Percentiles rank a stretch among this genome's conserved stretches.
Conservation (phyloP, 1,140 invertebrate genomes). For the Tenebrio molitor region DNA sequence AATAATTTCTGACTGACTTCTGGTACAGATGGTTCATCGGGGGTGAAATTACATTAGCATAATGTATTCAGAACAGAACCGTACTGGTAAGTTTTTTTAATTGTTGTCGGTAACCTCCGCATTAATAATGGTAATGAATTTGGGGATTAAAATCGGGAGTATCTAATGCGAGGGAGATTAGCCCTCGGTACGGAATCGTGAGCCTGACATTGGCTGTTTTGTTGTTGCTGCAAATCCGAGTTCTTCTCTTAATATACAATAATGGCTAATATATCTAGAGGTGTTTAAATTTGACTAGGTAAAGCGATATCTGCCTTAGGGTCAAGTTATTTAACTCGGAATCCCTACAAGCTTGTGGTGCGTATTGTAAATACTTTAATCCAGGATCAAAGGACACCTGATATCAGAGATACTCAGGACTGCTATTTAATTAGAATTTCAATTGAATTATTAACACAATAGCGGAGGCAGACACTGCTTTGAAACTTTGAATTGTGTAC, state of each 20-base stretch:
- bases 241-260: constrained; percentile 36
- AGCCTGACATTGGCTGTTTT: constrained; percentile 15
- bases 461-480: constrained; percentile 12
- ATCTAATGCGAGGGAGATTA: constrained; percentile 2
- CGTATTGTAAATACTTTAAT: constrained; percentile 55
- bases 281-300: constrained; percentile 42
- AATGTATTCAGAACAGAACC: constrained; percentile 7
- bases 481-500: constrained; percentile 28
- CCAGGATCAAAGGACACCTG: constrained; percentile 54
- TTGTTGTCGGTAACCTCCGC: not conserved
- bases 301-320: constrained; percentile 47
- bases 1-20: constrained; percentile 19
- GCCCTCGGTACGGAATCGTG: not conserved
- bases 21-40: constrained; percentile 11
- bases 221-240: constrained; percentile 11
- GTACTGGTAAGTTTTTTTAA: constrained; percentile 7
- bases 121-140: constrained; percentile 14
- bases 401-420: constrained; percentile 49
- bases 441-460: constrained; percentile 45
- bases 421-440: constrained; percentile 53
- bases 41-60: constrained; percentile 31
- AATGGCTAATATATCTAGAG: constrained; percentile 36
- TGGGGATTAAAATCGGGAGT: not conserved
- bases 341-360: constrained; percentile 50
- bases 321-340: constrained; percentile 56